Percentiles rank a stretch among this genome's conserved stretches.
These are phyloP conservation scores for Corythaixoides concolor DNA, from an alignment of 2,113 vertebrate genomes.

Conservation along the genomic window DNA sequence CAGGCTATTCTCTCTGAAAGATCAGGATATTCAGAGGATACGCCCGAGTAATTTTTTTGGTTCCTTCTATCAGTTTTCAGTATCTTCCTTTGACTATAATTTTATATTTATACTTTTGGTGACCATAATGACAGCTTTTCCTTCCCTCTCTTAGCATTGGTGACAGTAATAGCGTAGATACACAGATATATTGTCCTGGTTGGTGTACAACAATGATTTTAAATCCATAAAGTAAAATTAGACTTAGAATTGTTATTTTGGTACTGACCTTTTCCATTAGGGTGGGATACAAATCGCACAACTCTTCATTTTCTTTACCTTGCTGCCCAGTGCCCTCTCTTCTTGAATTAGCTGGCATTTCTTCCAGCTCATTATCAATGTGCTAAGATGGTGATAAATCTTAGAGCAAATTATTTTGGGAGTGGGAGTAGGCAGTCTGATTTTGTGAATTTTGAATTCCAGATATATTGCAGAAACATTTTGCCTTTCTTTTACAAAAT, in stretches of 20 bases:
- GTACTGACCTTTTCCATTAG: neutral
- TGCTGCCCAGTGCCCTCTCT: neutral
- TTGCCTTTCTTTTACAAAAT: neutral
- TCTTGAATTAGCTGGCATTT: neutral
- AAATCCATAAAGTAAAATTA: neutral
- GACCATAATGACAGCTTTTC: neutral
- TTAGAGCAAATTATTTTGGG: neutral
- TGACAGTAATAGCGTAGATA: neutral
- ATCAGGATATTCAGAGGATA: neutral
- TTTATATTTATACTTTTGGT: neutral
- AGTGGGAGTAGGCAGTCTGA: neutral
- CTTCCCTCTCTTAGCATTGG: neutral
- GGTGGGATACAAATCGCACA: neutral
- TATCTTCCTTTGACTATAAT: neutral
- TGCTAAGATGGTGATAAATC: neutral
- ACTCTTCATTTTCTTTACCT: neutral
- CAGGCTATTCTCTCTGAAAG: neutral
- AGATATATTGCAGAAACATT: neutral
- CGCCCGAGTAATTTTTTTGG: neutral
- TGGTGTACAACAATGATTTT: neutral
- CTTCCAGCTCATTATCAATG: neutral
- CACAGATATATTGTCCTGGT: neutral
- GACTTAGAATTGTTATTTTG: neutral
- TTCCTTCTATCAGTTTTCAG: neutral
- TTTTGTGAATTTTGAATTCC: constrained; percentile 1